These are phyloP conservation scores for Ceratotherium simum DNA, from an alignment of 2,113 vertebrate species.

Conservation along the genomic window DNA sequence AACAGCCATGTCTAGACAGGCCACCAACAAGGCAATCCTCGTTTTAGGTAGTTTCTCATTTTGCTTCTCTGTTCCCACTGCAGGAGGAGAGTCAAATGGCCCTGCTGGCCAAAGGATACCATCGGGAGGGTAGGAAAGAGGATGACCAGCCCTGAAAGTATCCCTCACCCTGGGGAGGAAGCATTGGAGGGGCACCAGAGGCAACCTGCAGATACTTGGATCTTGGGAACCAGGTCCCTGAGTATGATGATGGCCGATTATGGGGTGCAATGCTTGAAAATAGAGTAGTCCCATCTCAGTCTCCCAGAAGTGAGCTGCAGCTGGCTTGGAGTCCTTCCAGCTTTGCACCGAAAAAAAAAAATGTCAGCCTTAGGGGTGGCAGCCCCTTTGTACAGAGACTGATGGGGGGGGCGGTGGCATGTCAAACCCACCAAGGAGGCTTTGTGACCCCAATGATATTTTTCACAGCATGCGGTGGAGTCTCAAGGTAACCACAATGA, in stretches of 20 bases:
- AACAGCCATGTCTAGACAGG: not conserved
- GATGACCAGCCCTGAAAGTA: rapidly evolving
- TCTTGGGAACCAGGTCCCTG: not conserved
- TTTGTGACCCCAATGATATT: slow-evolving; percentile 51
- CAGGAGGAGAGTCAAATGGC: not conserved
- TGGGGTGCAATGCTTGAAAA: not conserved
- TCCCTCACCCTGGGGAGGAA: not conserved
- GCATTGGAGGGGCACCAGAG: not conserved
- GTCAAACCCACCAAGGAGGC: slow-evolving; percentile 48
- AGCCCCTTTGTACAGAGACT: not conserved
- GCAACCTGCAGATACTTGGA: not conserved
- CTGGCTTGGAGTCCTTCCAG: slow-evolving; percentile 22
- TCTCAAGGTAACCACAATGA: slow-evolving; percentile 71
- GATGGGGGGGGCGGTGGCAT: not conserved
- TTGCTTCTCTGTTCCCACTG: not conserved
- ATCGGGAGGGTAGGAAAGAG: not conserved
- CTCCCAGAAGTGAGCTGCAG: slow-evolving; percentile 14
- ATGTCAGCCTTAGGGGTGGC: not conserved
- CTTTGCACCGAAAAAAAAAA: not conserved
- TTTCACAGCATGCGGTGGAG: slow-evolving; percentile 51
- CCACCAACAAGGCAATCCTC: not conserved
- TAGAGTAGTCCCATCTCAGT: not conserved
- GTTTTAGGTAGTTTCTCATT: not conserved
- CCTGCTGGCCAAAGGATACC: not conserved
- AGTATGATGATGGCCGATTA: not conserved